A percentile compares a stretch with the other conserved stretches of the same genome.
phyloP scores from a whole-genome alignment of 2,113 vertebrate species.

The Ranitomeya variabilis region DNA sequence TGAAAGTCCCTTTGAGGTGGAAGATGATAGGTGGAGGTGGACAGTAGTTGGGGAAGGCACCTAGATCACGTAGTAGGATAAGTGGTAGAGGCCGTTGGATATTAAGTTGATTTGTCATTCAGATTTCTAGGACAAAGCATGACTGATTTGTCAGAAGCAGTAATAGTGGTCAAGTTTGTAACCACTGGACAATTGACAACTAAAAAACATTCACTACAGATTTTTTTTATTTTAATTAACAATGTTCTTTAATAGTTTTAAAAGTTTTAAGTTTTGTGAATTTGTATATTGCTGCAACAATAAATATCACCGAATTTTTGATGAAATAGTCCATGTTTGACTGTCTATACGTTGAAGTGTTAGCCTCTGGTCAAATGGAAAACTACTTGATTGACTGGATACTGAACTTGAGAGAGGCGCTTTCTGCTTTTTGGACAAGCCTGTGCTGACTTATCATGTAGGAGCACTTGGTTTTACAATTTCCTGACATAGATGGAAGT shows the following conservation, averaged over 20 bases:
- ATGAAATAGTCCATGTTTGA: not conserved
- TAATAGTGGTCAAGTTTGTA: not conserved
- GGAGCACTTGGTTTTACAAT: constrained; percentile 30
- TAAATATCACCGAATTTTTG: not conserved
- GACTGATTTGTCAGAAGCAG: not conserved
- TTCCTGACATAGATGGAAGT: constrained; percentile 27
- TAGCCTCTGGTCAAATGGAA: not conserved
- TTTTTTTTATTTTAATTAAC: not conserved
- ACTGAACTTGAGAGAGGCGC: not conserved
- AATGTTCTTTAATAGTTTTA: not conserved
- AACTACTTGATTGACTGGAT: not conserved
- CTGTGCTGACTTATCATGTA: constrained; percentile 26
- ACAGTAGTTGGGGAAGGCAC: not conserved
- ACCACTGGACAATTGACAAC: not conserved
- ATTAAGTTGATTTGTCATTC: not conserved
- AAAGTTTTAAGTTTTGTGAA: not conserved
- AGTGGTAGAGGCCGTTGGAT: not conserved
- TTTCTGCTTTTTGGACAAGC: constrained; percentile 11
- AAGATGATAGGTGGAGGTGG: not conserved
- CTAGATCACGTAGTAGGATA: not conserved
- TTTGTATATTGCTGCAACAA: not conserved
- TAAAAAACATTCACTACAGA: not conserved
- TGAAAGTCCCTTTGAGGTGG: too few species aligned
- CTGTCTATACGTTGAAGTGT: not conserved
- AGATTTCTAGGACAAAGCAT: not conserved